Conservation (phyloP, 23 tunicate genomes). For the Oikopleura dioica region DNA sequence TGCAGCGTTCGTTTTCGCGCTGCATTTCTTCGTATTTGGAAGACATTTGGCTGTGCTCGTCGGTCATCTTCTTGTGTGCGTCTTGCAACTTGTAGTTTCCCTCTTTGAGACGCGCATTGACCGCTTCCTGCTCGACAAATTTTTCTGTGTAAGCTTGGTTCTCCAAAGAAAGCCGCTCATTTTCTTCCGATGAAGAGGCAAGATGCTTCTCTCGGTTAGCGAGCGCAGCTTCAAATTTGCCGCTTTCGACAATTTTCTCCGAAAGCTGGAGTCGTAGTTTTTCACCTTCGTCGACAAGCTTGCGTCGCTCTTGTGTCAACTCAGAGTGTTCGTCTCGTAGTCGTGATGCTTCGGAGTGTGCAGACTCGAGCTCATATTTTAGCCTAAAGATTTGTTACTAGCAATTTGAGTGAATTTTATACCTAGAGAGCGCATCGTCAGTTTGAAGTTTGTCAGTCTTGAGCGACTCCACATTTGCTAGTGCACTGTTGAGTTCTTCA, state of each 20-base stretch:
- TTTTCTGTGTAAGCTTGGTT: background rate
- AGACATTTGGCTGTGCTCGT: background rate
- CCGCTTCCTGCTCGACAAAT: background rate
- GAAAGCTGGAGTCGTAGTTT: background rate
- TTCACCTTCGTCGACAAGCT: background rate
- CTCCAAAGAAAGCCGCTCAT: background rate
- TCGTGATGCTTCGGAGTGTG: background rate
- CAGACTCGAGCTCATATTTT: background rate
- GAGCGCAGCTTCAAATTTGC: background rate
- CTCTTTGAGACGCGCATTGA: background rate
- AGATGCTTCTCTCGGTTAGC: background rate
- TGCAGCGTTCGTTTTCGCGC: background rate
- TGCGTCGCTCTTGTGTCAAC: background rate
- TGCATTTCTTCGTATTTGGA: background rate
- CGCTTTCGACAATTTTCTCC: background rate
- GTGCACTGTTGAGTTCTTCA: background rate
- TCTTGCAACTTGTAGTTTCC: background rate
- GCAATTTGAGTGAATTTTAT: too few relatives aligned
- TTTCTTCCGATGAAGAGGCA: background rate
- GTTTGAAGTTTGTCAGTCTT: background rate
- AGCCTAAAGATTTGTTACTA: too few relatives aligned
- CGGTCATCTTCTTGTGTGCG: background rate
- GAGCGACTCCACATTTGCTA: background rate
- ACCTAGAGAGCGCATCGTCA: background rate
- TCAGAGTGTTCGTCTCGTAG: background rate